A percentile compares a stretch with the other conserved stretches of the same genome.
Conservation (phyloP, 2,113 vertebrate genomes). For the Eptatretus burgeri region DNA sequence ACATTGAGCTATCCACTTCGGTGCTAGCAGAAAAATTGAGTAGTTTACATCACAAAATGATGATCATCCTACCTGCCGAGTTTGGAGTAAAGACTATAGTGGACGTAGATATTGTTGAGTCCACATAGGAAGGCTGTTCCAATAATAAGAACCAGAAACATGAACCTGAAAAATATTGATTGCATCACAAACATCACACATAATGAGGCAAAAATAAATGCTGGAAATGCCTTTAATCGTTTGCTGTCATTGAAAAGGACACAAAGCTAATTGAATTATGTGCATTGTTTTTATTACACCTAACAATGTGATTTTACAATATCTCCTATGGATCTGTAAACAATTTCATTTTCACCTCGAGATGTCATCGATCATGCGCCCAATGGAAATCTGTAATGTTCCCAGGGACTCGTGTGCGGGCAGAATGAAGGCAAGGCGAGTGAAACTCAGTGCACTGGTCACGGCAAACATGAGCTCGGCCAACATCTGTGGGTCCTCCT, state of each 20-base stretch:
- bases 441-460: constrained; percentile 67
- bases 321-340: background rate
- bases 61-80: constrained; percentile 30
- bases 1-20: too few species aligned
- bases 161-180: constrained; percentile 22
- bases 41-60: too few species aligned
- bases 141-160: constrained; percentile 70
- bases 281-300: too few species aligned
- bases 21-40: too few species aligned
- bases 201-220: too few species aligned
- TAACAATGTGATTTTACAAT: background rate
- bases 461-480: constrained; percentile 51
- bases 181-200: too few species aligned
- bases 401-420: constrained; percentile 50
- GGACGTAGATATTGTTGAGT: constrained; percentile 55
- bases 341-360: constrained; percentile 22
- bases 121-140: constrained; percentile 55
- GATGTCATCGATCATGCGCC: constrained; percentile 71
- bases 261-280: too few species aligned
- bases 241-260: too few species aligned
- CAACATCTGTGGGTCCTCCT: constrained; percentile 49
- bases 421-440: constrained; percentile 46
- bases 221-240: too few species aligned
- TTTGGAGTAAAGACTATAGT: constrained; percentile 27
- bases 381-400: constrained; percentile 57